phyloP scores from a whole-genome alignment of 2,113 vertebrate species.

The Sebastes fasciatus region DNA sequence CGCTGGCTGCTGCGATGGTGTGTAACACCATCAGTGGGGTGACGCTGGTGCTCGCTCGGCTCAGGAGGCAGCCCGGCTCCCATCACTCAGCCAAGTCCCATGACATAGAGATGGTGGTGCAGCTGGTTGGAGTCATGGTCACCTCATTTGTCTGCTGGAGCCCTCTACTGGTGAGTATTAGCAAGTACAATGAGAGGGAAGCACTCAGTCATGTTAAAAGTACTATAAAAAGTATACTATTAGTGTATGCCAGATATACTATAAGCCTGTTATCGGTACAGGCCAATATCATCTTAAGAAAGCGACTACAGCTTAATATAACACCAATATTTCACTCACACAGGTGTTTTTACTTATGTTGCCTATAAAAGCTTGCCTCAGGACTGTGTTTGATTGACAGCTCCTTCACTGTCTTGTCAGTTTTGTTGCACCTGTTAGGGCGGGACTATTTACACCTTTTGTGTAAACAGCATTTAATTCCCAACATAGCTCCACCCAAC shows the following conservation, averaged over 20 bases:
- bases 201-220: not conserved
- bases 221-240: not conserved
- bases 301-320: not conserved
- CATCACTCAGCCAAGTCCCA: constrained; percentile 84
- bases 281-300: not conserved
- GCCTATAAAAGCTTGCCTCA: not conserved
- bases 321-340: not conserved
- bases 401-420: not conserved
- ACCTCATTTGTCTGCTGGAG: constrained; percentile 94
- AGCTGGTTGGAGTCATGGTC: constrained; percentile 91
- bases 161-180: constrained; percentile 89
- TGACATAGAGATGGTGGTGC: constrained; percentile 94
- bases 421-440: not conserved
- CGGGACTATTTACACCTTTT: not conserved
- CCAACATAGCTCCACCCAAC: not conserved
- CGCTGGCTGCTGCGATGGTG: constrained; percentile 85
- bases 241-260: no score
- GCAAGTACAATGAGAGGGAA: constrained; percentile 3
- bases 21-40: constrained; percentile 91
- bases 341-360: not conserved
- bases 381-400: not conserved
- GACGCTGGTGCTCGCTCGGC: constrained; percentile 86
- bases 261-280: not conserved
- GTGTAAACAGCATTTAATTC: not conserved
- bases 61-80: constrained; percentile 79